Evolutionary conservation across 2,888 invertebrate species (phyloP), one percentile per base, ranked within the genome.

Genomic region (Scotopteryx bipunctaria): DNA sequence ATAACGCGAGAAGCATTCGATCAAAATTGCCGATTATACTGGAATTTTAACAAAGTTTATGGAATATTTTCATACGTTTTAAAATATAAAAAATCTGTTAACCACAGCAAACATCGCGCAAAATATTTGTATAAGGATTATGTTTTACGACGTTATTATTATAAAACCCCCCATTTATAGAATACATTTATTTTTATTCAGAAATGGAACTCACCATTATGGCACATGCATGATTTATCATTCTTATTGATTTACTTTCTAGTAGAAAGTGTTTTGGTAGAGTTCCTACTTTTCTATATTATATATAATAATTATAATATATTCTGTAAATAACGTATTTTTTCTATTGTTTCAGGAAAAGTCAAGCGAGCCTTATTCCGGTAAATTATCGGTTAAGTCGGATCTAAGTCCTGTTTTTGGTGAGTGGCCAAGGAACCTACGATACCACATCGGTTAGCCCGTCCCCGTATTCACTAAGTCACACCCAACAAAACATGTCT

Each of bases 351-450:
- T 93, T 54, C 92, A 96, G 96, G 96, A 96, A 91, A 96, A 96
- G 87, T 94, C 95, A 75, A 94, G 94, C 78, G 94, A 94, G 81
- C 93, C 92, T 84, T 95, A 94, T 83, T 84, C 91, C 91, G 86
- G 94, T 82, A 97, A 97, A 92, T 91, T 95, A 91, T 94, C 94
- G 73, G 92, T 95, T 71, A 94, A 96, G 85, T 94, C 96, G 81
- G 96, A 97, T 85, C 94, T 95, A 81, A 96, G 95, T 91, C 95
- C 96, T 68, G 96, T 96, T 73, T 96, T 96, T 86, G 95, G 96
- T 96, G 90, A 95, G 96, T 93, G 44, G 43, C 40, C 42, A 23
- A 32, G 36, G 31, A 42, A 46, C 27, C 37, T 37, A 35, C 29
- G 15, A 16, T 35, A 47, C 27, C 51, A 45, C 46, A 16, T 15